Evolutionary conservation across 2,113 vertebrate genomes (phyloP), one percentile per base, ranked within the genome.

Genomic region (Paradoxurus hermaphroditus): DNA sequence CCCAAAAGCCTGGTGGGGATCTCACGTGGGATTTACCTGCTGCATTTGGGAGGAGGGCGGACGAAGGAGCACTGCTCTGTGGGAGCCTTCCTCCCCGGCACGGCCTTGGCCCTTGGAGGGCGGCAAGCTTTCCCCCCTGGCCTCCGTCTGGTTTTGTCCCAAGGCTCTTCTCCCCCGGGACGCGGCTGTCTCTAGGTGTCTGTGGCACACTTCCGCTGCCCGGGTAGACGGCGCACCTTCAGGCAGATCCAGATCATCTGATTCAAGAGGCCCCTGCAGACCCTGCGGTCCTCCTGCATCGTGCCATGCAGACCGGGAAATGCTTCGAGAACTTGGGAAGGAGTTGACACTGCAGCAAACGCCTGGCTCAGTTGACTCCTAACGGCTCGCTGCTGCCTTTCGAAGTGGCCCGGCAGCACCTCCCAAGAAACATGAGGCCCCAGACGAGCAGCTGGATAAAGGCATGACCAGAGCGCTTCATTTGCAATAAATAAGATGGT

Each of bases 211-310:
- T 3, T 41, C 63, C 21, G 3, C 12, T 11, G 39, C 18, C 39
- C 14, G 0, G 0, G 2, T 2, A 46, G 56, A 44, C 0, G 1
- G 0, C 10, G 0, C 10, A 0, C 7, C 68, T 53, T 29, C 8
- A 5, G 23, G 49, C 72, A 51, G 51, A 75, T 18, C 7, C 3
- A 6, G 14, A 4, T 27, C 0, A 15, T 27, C 36, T 27, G 21
- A 11, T 27, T 2, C 8, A 3, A 39, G 84, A 6, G 34, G 34
- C 68, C 36, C 0, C 51, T 31, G 12, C 41, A 27, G 29, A 4
- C 10, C 46, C 70, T 0, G n/a, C 1, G 39, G 39, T 46, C 34
- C 79, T 36, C 78, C 41, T 12, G 53, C 3, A 14, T 11, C 82
- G 86, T 31, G 34, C 39, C 59, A 18, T 0, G 0, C 46, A 51